Conservation (phyloP, 1,140 invertebrate genomes). For the Acyrthosiphon pisum region DNA sequence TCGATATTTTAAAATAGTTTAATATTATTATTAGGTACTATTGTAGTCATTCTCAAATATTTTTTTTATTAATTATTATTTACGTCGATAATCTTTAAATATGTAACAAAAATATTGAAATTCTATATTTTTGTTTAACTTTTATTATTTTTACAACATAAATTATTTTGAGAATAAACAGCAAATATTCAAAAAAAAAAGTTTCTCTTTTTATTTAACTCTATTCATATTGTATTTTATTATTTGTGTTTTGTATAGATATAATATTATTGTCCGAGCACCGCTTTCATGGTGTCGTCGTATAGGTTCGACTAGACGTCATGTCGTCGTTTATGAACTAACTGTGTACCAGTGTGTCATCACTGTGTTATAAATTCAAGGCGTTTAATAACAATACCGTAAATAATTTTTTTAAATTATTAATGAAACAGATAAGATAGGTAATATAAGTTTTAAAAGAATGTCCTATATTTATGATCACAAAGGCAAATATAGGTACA, state of each 20-base stretch:
- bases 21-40: neutral
- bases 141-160: neutral
- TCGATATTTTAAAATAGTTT: neutral
- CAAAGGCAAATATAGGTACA: too few species aligned
- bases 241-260: neutral
- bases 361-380: neutral
- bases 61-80: neutral
- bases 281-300: neutral
- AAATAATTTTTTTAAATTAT: neutral
- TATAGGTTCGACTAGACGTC: neutral
- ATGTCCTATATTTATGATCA: neutral
- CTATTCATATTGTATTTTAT: neutral
- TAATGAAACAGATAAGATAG: neutral
- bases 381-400: neutral
- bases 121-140: neutral
- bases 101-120: neutral
- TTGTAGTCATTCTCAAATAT: neutral
- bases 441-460: neutral
- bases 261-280: neutral
- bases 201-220: conserved; percentile 9
- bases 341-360: neutral
- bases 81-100: neutral
- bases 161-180: neutral
- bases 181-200: neutral
- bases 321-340: neutral